A percentile compares a stretch with the other conserved stretches of the same genome.
phyloP scores from a whole-genome alignment of 2,797 vertebrate genomes.

The Centropyge bicolor region DNA sequence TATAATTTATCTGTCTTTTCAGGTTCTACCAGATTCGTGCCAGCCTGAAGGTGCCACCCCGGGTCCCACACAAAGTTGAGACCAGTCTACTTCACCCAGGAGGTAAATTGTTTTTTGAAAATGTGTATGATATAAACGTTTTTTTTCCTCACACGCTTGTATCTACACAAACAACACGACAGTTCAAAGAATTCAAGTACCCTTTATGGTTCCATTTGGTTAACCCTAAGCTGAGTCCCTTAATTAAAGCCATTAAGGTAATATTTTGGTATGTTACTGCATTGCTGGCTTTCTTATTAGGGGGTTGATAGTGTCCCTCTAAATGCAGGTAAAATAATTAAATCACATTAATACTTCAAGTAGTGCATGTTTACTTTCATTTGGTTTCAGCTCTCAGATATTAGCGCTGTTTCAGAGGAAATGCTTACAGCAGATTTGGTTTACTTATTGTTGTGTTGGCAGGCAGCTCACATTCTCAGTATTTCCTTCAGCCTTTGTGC shows the following conservation, averaged over 20 bases:
- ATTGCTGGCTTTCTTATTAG: background rate
- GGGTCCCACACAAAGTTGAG: constrained; percentile 96
- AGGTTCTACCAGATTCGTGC: constrained; percentile 98
- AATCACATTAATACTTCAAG: background rate
- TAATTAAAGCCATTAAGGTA: background rate
- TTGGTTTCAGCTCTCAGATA: constrained; percentile 8
- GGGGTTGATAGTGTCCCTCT: background rate
- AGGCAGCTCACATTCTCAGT: constrained; percentile 33
- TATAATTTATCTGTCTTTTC: constrained; percentile 52
- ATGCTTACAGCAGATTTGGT: constrained; percentile 17
- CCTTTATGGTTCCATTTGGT: background rate
- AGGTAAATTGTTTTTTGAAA: constrained; percentile 83
- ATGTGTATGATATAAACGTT: background rate
- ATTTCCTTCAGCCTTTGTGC: constrained; percentile 49
- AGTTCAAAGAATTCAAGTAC: background rate
- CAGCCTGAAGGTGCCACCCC: constrained; percentile 93
- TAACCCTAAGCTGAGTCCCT: background rate
- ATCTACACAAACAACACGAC: background rate
- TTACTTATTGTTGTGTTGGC: constrained; percentile 33
- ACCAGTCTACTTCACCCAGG: constrained; percentile 92
- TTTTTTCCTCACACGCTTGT: background rate
- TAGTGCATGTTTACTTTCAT: background rate
- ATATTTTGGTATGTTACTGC: background rate
- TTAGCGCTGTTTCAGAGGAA: background rate
- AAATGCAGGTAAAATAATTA: background rate